Evolutionary conservation across 2,797 vertebrate genomes (phyloP).

Genomic region (Lutjanus argentimaculatus): DNA sequence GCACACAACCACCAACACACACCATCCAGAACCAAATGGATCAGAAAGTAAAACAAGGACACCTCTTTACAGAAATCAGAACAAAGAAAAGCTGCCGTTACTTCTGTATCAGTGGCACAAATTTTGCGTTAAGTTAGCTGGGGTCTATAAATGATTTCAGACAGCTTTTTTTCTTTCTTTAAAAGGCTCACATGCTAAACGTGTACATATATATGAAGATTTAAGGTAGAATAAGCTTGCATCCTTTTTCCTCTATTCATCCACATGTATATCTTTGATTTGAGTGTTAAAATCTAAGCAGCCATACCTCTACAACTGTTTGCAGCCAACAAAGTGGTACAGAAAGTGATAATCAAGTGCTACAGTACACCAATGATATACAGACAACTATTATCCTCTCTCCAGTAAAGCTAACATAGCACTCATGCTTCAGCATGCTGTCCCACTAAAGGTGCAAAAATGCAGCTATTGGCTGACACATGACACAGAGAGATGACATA

Average conservation of each 20-base stretch:
- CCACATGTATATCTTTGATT: constrained; percentile 32
- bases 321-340: constrained; percentile 56
- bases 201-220: neutral
- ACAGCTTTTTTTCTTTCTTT: constrained; percentile 14
- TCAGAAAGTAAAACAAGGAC: constrained; percentile 65
- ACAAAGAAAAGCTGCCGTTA: constrained; percentile 45
- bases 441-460: constrained; percentile 80
- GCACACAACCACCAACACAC: constrained; percentile 80
- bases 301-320: constrained; percentile 59
- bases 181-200: constrained; percentile 8
- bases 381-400: constrained; percentile 66
- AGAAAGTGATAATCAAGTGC: constrained; percentile 61
- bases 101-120: constrained; percentile 8
- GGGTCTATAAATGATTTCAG: constrained; percentile 7
- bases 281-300: constrained; percentile 49
- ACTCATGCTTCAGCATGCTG: constrained; percentile 84
- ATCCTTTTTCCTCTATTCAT: constrained; percentile 44
- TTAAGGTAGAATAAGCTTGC: constrained; percentile 29
- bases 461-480: constrained; percentile 81
- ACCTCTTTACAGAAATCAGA: constrained; percentile 58
- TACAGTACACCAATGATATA: constrained; percentile 59
- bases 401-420: constrained; percentile 74
- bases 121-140: constrained; percentile 5
- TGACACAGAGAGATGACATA: constrained; percentile 81
- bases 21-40: constrained; percentile 79